phyloP scores from a whole-genome alignment of 2,797 vertebrate species.

The Pangasius mekongensis region DNA sequence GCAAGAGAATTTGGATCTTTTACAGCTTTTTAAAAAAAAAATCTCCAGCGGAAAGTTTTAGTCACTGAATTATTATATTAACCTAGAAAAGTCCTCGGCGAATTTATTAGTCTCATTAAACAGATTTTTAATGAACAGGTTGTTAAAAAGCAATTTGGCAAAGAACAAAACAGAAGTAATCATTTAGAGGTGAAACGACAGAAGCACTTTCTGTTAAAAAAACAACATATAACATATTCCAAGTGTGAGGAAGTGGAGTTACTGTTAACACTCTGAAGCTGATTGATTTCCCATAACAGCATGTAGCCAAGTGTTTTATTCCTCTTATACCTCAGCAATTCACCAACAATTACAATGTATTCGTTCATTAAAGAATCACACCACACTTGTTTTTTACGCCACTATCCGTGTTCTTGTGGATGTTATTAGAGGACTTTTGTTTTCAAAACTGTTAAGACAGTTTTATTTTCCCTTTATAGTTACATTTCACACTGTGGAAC shows the following conservation, averaged over 20 bases:
- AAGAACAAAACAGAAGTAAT: neutral
- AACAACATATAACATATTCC: neutral
- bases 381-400: neutral
- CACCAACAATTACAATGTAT: neutral
- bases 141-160: neutral
- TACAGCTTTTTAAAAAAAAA: neutral
- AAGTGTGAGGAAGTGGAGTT: neutral
- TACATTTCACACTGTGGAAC: neutral
- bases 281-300: neutral
- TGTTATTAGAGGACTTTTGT: neutral
- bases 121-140: neutral
- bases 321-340: neutral
- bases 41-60: neutral
- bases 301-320: neutral
- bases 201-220: neutral
- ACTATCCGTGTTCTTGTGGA: neutral
- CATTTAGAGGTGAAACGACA: neutral
- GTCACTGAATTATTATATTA: neutral
- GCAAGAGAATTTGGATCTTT: neutral
- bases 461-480: neutral
- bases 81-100: neutral
- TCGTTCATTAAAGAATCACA: neutral
- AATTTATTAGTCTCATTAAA: neutral
- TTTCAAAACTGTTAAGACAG: neutral
- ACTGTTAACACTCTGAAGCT: neutral